Percentiles rank a stretch among this genome's conserved stretches.
Evolutionary conservation across 1,140 invertebrate genomes (phyloP).

Genomic region (Metopolophium dirhodum): DNA sequence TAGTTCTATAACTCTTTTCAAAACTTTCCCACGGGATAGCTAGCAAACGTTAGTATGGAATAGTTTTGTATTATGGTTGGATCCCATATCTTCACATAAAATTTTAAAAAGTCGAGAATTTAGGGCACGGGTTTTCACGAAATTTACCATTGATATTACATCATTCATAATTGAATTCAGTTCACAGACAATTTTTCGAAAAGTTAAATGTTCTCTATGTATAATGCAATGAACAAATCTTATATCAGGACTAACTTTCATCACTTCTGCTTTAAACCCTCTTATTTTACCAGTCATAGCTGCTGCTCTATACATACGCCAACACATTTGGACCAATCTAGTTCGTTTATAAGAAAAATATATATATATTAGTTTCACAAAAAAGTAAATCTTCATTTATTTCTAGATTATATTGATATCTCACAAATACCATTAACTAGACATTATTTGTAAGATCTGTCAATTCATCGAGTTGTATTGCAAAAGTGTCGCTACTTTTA

Average conservation of each 20-base stretch:
- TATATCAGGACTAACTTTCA: background rate
- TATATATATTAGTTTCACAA: too few relatives aligned
- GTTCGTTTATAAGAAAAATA: too few relatives aligned
- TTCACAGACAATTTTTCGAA: background rate
- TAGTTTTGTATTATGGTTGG: background rate
- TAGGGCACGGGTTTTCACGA: background rate
- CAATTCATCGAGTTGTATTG: constrained; percentile 30
- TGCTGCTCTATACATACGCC: background rate
- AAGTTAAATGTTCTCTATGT: background rate
- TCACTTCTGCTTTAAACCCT: background rate
- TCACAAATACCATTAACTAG: too few relatives aligned
- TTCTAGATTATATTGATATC: constrained; percentile 10
- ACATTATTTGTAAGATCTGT: constrained; percentile 5
- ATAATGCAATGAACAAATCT: constrained; percentile 7
- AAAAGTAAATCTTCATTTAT: constrained; percentile 42
- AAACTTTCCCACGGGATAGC: background rate
- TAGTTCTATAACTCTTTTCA: background rate
- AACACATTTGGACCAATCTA: background rate
- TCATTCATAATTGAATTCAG: constrained; percentile 13
- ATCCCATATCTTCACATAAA: constrained; percentile 8
- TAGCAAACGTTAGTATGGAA: background rate
- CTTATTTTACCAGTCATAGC: background rate
- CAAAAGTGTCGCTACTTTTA: background rate
- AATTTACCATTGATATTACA: background rate
- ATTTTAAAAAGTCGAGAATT: background rate